These are phyloP conservation scores for Cerastis rubricosa DNA, from an alignment of 2,888 invertebrate genomes.

Conservation along the genomic window DNA sequence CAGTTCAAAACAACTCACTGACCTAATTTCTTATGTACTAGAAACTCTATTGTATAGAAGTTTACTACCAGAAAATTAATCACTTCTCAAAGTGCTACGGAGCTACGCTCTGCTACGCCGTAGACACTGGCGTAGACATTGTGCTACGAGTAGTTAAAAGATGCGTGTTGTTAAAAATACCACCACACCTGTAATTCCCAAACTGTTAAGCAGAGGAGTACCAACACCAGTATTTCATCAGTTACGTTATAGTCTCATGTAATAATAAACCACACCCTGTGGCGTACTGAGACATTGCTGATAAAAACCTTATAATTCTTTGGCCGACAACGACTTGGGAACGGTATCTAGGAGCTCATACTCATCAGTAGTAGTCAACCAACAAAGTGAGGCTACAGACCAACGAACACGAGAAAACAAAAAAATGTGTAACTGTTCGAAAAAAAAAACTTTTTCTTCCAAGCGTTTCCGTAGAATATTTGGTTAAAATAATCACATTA, in stretches of 20 bases:
- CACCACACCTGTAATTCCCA: neutral
- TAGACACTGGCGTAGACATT: conserved; percentile 49
- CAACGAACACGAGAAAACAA: neutral
- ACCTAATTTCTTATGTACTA: conserved; percentile 12
- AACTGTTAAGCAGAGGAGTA: neutral
- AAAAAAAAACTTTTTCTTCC: conserved; percentile 4
- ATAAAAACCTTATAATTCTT: neutral
- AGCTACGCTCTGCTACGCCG: conserved; percentile 57
- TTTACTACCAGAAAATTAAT: conserved; percentile 35
- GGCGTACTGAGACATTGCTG: neutral
- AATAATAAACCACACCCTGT: neutral
- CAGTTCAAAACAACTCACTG: neutral
- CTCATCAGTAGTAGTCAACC: neutral
- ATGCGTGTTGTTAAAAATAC: neutral
- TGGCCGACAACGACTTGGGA: neutral
- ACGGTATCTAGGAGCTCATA: neutral
- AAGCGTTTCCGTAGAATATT: conserved; percentile 16
- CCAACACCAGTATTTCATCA: neutral
- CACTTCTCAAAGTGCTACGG: conserved; percentile 42
- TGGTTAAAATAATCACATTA: conserved; percentile 40
- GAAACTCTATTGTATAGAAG: conserved; percentile 22
- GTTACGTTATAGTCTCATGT: neutral
- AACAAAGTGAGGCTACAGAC: neutral
- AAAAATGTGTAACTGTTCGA: neutral
- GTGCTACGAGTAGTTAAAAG: conserved; percentile 33